Evolutionary conservation across 1,140 invertebrate species (phyloP).

Genomic region (Rhopalosiphum maidis): DNA sequence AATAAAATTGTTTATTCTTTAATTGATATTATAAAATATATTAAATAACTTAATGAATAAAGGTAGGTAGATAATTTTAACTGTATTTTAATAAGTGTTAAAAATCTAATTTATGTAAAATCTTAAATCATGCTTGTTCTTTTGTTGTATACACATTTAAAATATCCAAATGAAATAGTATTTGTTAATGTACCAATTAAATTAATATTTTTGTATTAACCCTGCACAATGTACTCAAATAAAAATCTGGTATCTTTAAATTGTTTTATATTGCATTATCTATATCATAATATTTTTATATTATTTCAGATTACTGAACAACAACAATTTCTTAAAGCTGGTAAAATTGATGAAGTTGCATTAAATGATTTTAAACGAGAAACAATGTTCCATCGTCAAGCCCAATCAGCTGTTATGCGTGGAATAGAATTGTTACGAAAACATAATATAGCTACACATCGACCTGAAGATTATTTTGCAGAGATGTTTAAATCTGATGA

Average conservation of each 20-base stretch:
- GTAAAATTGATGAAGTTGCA: conserved; percentile 70
- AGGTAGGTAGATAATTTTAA: neutral
- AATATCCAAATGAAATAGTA: neutral
- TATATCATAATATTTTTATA: neutral
- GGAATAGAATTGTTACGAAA: conserved; percentile 78
- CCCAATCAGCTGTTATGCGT: conserved; percentile 83
- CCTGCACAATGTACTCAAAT: neutral
- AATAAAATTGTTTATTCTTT: too few relatives aligned
- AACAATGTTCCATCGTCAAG: conserved; percentile 89
- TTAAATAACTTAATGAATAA: neutral
- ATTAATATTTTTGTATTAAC: too few relatives aligned
- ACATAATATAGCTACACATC: conserved; percentile 77
- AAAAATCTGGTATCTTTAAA: neutral
- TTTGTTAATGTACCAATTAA: neutral
- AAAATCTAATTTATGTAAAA: neutral
- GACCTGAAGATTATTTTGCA: conserved; percentile 96
- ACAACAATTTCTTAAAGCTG: conserved; percentile 69
- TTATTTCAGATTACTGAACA: conserved; percentile 68
- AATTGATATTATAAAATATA: neutral
- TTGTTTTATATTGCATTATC: neutral
- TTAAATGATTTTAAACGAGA: conserved; percentile 95
- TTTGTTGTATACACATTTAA: neutral
- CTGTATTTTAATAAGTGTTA: neutral
- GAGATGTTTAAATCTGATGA: conserved; percentile 98
- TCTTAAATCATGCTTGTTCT: neutral